phyloP scores from a whole-genome alignment of 2,113 vertebrate species.

The Pelodiscus sinensis region DNA sequence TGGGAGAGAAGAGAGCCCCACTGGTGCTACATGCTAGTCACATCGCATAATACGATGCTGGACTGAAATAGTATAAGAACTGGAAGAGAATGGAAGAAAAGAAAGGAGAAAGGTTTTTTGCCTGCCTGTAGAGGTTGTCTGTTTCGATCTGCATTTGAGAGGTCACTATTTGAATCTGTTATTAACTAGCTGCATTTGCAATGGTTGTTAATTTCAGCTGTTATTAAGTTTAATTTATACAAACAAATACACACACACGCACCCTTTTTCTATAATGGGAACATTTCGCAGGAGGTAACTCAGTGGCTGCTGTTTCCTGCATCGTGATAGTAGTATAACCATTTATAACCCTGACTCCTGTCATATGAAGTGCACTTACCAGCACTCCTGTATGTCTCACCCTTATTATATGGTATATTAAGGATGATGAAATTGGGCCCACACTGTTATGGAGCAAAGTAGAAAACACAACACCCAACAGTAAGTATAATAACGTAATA shows the following conservation, averaged over 20 bases:
- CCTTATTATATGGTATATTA: conserved; percentile 27
- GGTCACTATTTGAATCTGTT: neutral
- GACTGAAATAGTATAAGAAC: neutral
- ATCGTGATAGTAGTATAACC: neutral
- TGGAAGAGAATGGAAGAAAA: neutral
- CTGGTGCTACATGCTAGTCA: rapidly evolving
- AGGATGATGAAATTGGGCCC: conserved; percentile 23
- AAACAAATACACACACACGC: neutral
- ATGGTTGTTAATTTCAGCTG: neutral
- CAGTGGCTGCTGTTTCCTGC: neutral
- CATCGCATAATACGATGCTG: neutral
- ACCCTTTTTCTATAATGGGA: neutral
- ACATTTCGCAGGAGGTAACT: neutral
- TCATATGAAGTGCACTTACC: conserved; percentile 45
- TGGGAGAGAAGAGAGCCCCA: neutral
- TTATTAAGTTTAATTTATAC: neutral
- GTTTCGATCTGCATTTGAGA: neutral
- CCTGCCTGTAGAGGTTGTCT: neutral
- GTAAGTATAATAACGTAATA: conserved; percentile 70
- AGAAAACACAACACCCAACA: conserved; percentile 55
- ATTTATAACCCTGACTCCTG: conserved; percentile 31
- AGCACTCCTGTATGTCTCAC: conserved; percentile 1
- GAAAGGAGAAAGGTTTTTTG: neutral
- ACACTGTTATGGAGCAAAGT: conserved; percentile 68
- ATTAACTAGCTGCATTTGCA: neutral